These are phyloP conservation scores for Plagiodera versicolora DNA, from an alignment of 2,888 invertebrate genomes.

Conservation along the genomic window DNA sequence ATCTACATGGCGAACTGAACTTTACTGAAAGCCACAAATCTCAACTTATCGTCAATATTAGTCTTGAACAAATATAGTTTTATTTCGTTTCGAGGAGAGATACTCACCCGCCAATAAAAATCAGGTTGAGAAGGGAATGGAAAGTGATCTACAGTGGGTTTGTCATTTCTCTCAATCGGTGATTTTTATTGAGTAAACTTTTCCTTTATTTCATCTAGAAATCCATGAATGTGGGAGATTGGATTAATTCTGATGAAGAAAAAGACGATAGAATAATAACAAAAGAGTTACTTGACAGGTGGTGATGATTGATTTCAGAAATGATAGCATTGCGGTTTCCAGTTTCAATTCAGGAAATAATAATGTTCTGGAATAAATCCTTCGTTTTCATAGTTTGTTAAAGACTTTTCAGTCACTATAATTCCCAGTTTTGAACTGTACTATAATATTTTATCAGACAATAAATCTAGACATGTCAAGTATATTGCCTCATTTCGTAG, in stretches of 20 bases:
- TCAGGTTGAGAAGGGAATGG: background rate
- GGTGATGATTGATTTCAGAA: too few species aligned
- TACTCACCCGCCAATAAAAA: conserved; percentile 5
- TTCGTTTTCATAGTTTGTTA: too few species aligned
- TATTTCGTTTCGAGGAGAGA: conserved; percentile 13
- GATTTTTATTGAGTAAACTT: too few species aligned
- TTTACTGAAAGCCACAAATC: conserved; percentile 29
- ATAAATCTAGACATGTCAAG: background rate
- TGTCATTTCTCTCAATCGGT: background rate
- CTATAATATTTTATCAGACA: background rate
- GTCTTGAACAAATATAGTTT: conserved; percentile 28
- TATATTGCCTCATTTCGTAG: background rate
- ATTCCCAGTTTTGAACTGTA: background rate
- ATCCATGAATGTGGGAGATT: too few species aligned
- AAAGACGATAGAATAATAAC: too few species aligned
- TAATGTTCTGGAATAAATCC: too few species aligned
- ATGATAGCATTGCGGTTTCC: too few species aligned
- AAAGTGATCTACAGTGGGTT: conserved; percentile 1
- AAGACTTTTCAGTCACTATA: too few species aligned
- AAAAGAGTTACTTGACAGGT: too few species aligned
- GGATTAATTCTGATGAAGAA: too few species aligned
- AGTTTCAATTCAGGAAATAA: too few species aligned
- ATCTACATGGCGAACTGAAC: conserved; percentile 36
- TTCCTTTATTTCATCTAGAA: too few species aligned
- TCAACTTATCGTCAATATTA: conserved; percentile 24